Evolutionary conservation across 2,888 invertebrate genomes (phyloP), one percentile per base, ranked within the genome.

Genomic region (Diploptera punctata): DNA sequence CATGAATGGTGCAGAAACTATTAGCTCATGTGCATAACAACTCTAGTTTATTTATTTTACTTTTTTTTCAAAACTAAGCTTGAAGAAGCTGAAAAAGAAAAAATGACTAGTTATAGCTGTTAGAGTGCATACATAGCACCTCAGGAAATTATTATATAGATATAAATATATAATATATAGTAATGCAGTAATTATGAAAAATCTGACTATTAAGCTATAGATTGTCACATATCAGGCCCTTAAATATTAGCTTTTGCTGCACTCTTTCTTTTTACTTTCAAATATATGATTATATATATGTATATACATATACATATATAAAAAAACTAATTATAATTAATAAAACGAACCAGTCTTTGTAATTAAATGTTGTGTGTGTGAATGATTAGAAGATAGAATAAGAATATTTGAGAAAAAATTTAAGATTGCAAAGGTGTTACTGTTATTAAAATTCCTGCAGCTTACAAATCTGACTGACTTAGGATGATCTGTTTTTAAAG

Each of bases 191-290:
- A 44, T n/a, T 65, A 65, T 62, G 43, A 65, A 26, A 65, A 54
- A 65, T 19, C 26, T 47, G 47, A 65, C 44, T 47, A 26, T 26
- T 65, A 65, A 26, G 68, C 68, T 65, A 67, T 70, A 70, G 70
- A 57, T 67, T 73, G 68, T 70, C 67, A 73, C 73, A 73, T 73
- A 73, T 73, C 73, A 73, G 73, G 73, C 67, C 72, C 60, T 52
- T 69, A 54, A 21, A 67, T 49, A 47, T 26, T 65, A 65, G 65
- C 60, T 69, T 69, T 69, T 69, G 71, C 71, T 71, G 71, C 67
- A 71, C 70, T 26, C 29, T 3, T 26, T 54, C n/a, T 44, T 24
- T 71, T 43, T 60, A 44, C 24, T 38, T 19, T 65, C 26, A n/a
- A 47, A 47, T 44, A 38, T 18, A n/a, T n/a, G n/a, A n/a, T n/a